phyloP scores from a whole-genome alignment of 2,888 invertebrate species.

The Himalopsyche japonica region DNA sequence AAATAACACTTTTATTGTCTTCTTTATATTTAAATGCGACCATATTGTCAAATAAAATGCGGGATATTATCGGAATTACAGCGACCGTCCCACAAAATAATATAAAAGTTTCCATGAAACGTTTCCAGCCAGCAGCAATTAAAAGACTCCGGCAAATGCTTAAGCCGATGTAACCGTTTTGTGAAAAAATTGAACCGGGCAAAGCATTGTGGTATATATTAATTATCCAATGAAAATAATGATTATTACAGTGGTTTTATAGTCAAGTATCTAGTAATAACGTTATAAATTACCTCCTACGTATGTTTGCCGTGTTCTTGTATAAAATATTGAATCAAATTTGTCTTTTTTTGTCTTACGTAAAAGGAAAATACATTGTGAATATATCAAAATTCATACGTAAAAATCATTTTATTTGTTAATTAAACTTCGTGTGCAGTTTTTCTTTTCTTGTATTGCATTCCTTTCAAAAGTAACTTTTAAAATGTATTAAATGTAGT shows the following conservation, averaged over 20 bases:
- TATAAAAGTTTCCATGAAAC: neutral
- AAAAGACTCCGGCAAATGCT: neutral
- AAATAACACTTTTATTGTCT: neutral
- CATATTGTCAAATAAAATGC: slow-evolving; percentile 31
- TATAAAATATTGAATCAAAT: too few species aligned
- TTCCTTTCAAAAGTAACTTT: too few species aligned
- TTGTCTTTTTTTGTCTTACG: too few species aligned
- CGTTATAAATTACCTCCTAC: neutral
- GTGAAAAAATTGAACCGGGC: neutral
- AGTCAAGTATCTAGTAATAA: neutral
- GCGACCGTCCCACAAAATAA: neutral
- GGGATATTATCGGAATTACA: slow-evolving; percentile 11
- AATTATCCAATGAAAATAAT: neutral
- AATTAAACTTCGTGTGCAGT: too few species aligned
- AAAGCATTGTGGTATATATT: neutral
- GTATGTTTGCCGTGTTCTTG: neutral
- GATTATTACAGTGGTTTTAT: neutral
- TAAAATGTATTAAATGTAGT: too few species aligned
- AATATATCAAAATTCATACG: too few species aligned
- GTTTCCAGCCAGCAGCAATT: neutral
- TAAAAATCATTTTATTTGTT: too few species aligned
- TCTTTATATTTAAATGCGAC: neutral
- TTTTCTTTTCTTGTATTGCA: too few species aligned
- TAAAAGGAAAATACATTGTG: too few species aligned
- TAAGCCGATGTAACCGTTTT: neutral